Conservation (phyloP, 2,888 invertebrate genomes). For the Salpingus planirostris region DNA sequence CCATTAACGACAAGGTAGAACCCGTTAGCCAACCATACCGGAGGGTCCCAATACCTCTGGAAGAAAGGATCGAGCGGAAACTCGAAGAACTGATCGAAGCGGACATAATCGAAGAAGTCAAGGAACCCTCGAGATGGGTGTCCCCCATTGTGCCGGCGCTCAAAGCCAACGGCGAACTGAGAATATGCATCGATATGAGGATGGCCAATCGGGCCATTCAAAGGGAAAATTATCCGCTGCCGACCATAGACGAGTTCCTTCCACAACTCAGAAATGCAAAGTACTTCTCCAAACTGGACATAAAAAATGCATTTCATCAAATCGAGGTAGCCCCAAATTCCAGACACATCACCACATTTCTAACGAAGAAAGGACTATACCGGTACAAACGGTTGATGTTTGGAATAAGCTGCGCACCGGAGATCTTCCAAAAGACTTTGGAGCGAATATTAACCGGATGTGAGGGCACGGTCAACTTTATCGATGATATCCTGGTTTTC, state of each 20-base stretch:
- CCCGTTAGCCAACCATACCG: too few relatives aligned
- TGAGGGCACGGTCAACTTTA: slow-evolving; percentile 30
- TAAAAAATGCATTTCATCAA: slow-evolving; percentile 31
- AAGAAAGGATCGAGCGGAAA: too few relatives aligned
- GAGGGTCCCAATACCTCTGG: too few relatives aligned
- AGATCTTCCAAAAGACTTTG: slow-evolving; percentile 37
- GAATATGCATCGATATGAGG: slow-evolving; percentile 14
- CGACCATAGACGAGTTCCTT: slow-evolving; percentile 12
- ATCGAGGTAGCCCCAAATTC: slow-evolving; percentile 26
- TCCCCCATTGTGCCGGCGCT: too few relatives aligned
- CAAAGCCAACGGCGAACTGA: too few relatives aligned
- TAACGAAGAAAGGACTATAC: slow-evolving; percentile 28
- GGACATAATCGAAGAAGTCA: too few relatives aligned
- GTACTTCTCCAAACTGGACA: slow-evolving; percentile 8
- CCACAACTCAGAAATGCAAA: slow-evolving; percentile 8
- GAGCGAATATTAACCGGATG: slow-evolving; percentile 26
- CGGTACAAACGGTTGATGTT: slow-evolving; percentile 33
- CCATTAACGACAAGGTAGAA: too few relatives aligned
- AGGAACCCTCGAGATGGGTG: too few relatives aligned
- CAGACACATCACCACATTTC: slow-evolving; percentile 31
- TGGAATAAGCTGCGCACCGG: slow-evolving; percentile 36
- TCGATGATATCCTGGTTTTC: slow-evolving; percentile 35
- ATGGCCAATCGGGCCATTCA: slow-evolving; percentile 7
- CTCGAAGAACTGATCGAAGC: too few relatives aligned
- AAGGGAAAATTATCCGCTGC: slow-evolving; percentile 10